These are phyloP conservation scores for Diarsia mendica DNA, from an alignment of 2,888 invertebrate genomes.

Conservation along the genomic window DNA sequence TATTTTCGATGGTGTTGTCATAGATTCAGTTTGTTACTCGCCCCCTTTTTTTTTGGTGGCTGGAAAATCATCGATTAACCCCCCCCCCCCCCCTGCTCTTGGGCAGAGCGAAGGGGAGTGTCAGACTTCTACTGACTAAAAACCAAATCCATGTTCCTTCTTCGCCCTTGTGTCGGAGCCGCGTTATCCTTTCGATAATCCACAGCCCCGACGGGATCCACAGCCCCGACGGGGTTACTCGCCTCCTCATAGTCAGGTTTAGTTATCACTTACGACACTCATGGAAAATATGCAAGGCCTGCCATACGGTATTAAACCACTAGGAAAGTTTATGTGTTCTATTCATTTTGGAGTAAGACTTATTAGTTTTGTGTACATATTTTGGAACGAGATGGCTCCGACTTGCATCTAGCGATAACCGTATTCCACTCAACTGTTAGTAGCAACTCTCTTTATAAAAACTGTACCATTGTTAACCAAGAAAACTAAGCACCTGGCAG, in stretches of 20 bases:
- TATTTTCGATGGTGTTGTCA: background rate
- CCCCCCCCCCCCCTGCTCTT: too few relatives aligned
- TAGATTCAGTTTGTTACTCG: background rate
- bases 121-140: too few relatives aligned
- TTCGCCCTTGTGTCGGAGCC: too few relatives aligned
- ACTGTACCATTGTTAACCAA: background rate
- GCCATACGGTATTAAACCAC: background rate
- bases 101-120: too few relatives aligned
- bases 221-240: too few relatives aligned
- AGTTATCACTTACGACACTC: slow-evolving; percentile 16
- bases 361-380: background rate
- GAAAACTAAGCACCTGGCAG: background rate
- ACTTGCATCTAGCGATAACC: background rate
- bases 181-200: too few relatives aligned
- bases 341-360: background rate
- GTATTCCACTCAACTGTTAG: background rate
- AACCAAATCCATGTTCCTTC: too few relatives aligned
- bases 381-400: background rate
- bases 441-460: background rate
- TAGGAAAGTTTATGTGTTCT: background rate
- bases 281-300: slow-evolving; percentile 16
- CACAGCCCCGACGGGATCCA: too few relatives aligned
- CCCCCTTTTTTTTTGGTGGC: too few relatives aligned
- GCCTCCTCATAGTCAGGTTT: background rate
- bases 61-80: too few relatives aligned